A percentile compares a stretch with the other conserved stretches of the same genome.
These are phyloP conservation scores for Fistularia tabacaria DNA, from an alignment of 2,797 vertebrate genomes.

Conservation along the genomic window DNA sequence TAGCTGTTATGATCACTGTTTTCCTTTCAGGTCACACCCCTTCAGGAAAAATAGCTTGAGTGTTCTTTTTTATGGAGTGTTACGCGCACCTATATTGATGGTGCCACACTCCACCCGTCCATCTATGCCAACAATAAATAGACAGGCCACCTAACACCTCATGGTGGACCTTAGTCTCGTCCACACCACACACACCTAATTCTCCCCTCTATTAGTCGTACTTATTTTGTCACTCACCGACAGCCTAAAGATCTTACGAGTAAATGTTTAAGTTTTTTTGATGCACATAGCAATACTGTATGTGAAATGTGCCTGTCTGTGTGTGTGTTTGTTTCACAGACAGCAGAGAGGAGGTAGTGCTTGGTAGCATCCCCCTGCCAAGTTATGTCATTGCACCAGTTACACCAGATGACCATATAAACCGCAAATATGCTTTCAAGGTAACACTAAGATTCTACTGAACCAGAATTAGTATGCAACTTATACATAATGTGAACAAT, in stretches of 20 bases:
- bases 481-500: no score
- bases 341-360: constrained; percentile 92
- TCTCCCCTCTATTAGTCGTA: constrained; percentile 23
- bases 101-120: constrained; percentile 30
- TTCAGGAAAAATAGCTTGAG: constrained; percentile 34
- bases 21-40: no score
- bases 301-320: constrained; percentile 7
- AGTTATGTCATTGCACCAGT: constrained; percentile 92
- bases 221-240: constrained; percentile 30
- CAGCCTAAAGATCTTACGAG: constrained; percentile 24
- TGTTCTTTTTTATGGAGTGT: constrained; percentile 40
- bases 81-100: constrained; percentile 44
- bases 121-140: constrained; percentile 66
- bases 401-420: constrained; percentile 90
- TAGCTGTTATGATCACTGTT: constrained; percentile 6
- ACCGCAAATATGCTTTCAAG: constrained; percentile 98
- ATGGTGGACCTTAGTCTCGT: constrained; percentile 31
- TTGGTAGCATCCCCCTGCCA: constrained; percentile 95
- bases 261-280: constrained; percentile 12
- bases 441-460: constrained; percentile 65
- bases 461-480: no score
- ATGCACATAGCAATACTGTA: constrained; percentile 11
- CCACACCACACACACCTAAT: constrained; percentile 32
- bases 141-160: constrained; percentile 42
- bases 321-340: constrained; percentile 73